Base-by-base conservation (phyloP, 2,888 invertebrate species). In the Campoplex capitator region DNA sequence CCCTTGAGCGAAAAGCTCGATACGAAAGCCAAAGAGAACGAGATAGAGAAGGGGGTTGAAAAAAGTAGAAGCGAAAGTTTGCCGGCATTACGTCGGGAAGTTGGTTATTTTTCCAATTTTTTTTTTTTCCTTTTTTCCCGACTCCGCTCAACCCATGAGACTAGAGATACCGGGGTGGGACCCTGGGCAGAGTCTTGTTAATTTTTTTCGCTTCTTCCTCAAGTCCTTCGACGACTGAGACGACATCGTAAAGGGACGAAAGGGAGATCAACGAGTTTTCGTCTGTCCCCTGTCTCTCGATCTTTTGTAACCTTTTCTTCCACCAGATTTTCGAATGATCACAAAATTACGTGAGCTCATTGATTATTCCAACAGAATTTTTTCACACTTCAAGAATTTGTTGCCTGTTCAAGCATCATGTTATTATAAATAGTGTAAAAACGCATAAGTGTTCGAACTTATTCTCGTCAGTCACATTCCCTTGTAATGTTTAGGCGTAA, bases 81-180 rank as follows among this genome's bases (percentile, higher is more conserved):
- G 83, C 71, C 85, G 68, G 88, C 79, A 81, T 85, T 85, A 87
- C 84, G 88, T 89, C 85, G 78, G 87, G 82, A 89, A 89, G 88
- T 87, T 89, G 89, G 88, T 89, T 86, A 88, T 87, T 88, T 85
- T 82, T 79, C 74, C 70, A 87, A 87, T 88, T 85, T 89, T 87
- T 87, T 62, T 83, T 28, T 9, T 9, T 7, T 45, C 11, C 68
- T 38, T 62, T 84, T 62, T 74, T 85, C 73, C 79, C 18, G 56
- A 42, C 74, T 83, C 56, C 45, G 78, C 73, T 67, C 82, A 74
- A 65, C 68, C 77, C 80, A 77, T 65, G 84, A 84, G 84, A 84
- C 78, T 65, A 76, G 79, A 79, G 84, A 87, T 87, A 87, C 82
- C 88, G 85, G 71, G 38, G 80, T 58, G 73, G 58, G 73, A 80